A percentile compares a stretch with the other conserved stretches of the same genome.
phyloP scores from a whole-genome alignment of 1,140 invertebrate species.

The Spodoptera frugiperda region DNA sequence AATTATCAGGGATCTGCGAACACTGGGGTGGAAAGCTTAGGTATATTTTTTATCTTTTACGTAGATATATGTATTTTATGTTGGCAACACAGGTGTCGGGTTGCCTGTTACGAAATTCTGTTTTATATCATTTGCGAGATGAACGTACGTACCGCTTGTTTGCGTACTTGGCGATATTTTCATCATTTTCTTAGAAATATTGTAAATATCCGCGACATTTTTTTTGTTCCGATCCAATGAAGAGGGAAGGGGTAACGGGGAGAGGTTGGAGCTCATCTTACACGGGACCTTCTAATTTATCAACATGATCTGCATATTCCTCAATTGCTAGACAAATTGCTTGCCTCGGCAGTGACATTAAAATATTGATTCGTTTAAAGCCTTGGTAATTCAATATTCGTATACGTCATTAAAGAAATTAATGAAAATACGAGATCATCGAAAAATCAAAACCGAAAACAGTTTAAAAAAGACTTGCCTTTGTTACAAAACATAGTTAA shows the following conservation, averaged over 20 bases:
- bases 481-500: not conserved
- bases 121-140: constrained; percentile 40
- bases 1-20: constrained; percentile 46
- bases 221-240: constrained; percentile 29
- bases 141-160: constrained; percentile 25
- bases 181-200: constrained; percentile 18
- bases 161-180: constrained; percentile 31
- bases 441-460: not conserved
- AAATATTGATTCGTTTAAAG: not conserved
- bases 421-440: not conserved
- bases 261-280: constrained; percentile 12
- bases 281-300: constrained; percentile 6
- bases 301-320: constrained; percentile 1
- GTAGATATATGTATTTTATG: constrained; percentile 44
- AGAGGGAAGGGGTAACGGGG: not conserved
- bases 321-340: constrained; percentile 1
- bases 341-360: not conserved
- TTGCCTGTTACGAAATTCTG: constrained; percentile 46
- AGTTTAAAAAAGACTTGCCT: not conserved
- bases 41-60: constrained; percentile 45
- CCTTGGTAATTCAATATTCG: too few species aligned
- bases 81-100: constrained; percentile 43
- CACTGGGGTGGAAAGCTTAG: constrained; percentile 30
- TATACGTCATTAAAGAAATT: too few species aligned
- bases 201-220: constrained; percentile 36